phyloP scores from a whole-genome alignment of 2,113 vertebrate genomes.

The Cairina moschata region DNA sequence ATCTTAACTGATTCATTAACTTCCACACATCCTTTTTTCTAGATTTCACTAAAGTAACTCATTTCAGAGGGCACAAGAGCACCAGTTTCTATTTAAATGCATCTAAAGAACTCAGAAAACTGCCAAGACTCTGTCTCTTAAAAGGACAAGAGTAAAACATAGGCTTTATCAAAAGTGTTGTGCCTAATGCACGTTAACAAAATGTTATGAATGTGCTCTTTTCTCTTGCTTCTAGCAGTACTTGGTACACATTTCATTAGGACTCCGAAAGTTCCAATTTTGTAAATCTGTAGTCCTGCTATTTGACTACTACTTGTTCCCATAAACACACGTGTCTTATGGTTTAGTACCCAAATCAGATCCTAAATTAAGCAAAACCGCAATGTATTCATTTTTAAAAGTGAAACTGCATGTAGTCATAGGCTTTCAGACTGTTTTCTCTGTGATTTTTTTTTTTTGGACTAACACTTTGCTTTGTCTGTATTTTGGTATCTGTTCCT shows the following conservation, averaged over 20 bases:
- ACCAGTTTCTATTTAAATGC: constrained; percentile 29
- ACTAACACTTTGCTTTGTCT: background rate
- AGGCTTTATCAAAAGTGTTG: too few relatives aligned
- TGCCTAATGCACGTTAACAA: background rate
- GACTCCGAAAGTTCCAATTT: background rate
- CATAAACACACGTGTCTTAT: background rate
- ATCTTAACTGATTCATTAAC: background rate
- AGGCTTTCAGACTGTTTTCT: background rate
- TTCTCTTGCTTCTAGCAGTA: background rate
- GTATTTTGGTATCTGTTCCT: background rate
- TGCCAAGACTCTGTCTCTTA: background rate
- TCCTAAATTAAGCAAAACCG: background rate
- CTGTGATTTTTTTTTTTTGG: background rate
- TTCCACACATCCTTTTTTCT: background rate
- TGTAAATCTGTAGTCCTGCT: background rate
- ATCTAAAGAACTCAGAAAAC: background rate
- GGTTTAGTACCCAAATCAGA: background rate
- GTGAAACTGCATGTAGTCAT: background rate
- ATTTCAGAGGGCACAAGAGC: background rate
- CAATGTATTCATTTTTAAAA: background rate
- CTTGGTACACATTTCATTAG: background rate
- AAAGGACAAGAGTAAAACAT: background rate
- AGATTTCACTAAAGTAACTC: background rate
- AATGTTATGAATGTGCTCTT: background rate
- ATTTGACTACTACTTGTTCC: background rate